Evolutionary conservation across 2,888 invertebrate genomes (phyloP), one percentile per base, ranked within the genome.

Genomic region (Perdita meconis): DNA sequence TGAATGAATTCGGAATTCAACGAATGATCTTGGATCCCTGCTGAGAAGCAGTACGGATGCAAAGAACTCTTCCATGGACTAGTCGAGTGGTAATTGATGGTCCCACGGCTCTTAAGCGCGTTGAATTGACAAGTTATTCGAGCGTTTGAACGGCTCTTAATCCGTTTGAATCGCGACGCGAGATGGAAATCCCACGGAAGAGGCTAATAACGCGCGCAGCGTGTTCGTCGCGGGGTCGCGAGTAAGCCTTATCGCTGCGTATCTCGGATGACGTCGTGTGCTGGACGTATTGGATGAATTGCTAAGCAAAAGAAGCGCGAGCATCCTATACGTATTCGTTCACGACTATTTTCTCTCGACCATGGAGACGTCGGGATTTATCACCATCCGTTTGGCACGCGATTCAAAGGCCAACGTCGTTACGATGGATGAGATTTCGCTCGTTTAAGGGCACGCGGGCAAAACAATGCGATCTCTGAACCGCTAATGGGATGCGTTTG

Each of bases 401-500:
- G 78, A 83, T 86, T 82, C 86, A 90, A 90, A 90, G 89, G 90
- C 89, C 89, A 90, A 78, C 82, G 81, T 85, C 86, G 86, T 90
- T 88, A 90, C 89, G 89, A 89, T 78, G 83, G 83, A 86, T 81
- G 67, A 51, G 85, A 83, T 82, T 71, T 84, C 73, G 84, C 85
- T 80, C 79, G 85, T 86, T 86, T 83, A 87, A 85, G 89, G 87
- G 87, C 87, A 89, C 73, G 77, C 82, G 69, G 42, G 51, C 59
- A 65, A 47, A 81, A 85, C 85, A 86, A 88, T 87, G 87, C 87
- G 89, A 89, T 89, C 90, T 89, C 82, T 85, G 89, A 89, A 89
- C 89, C 87, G 89, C 85, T 88, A 89, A 89, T 87, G 87, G 89
- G 89, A 90, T 90, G 88, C 89, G 87, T 87, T 84, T 83, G 86